Evolutionary conservation across 92 coral and sea anemone genomes (phyloP).

Genomic region (Palythoa heliodiscus): DNA sequence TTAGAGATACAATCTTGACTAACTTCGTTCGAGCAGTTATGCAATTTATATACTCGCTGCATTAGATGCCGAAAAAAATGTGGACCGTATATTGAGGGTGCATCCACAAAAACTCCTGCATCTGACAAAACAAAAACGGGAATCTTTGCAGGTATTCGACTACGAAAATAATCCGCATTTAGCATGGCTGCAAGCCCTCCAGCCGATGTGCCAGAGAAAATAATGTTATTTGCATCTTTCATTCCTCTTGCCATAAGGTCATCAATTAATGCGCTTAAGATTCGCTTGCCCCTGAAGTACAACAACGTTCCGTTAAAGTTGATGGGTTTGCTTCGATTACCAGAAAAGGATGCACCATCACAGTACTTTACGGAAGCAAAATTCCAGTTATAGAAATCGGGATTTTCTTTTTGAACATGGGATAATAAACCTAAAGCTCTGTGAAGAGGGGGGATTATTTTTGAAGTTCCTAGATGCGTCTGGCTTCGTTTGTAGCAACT

Average conservation of each 20-base stretch:
- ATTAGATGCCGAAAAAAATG: conserved; percentile 63
- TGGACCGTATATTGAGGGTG: conserved; percentile 53
- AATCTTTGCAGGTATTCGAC: conserved; percentile 58
- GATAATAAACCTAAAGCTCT: conserved; percentile 81
- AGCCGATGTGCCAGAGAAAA: conserved; percentile 95
- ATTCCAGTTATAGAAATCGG: conserved; percentile 91
- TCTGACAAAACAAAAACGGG: conserved; percentile 78
- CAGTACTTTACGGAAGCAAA: conserved; percentile 90
- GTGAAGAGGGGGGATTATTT: conserved; percentile 42
- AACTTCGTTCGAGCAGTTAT: conserved; percentile 77
- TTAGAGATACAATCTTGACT: conserved; percentile 60
- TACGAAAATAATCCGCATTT: conserved; percentile 83
- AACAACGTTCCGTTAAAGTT: conserved; percentile 60
- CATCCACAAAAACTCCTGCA: conserved; percentile 85
- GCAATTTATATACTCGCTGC: conserved; percentile 72
- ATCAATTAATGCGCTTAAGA: conserved; percentile 71
- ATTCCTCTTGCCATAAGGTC: conserved; percentile 70
- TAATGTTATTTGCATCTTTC: conserved; percentile 56
- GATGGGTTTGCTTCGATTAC: conserved; percentile 83
- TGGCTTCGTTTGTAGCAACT: conserved; percentile 77
- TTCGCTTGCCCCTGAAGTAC: conserved; percentile 86
- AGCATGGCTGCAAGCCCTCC: conserved; percentile 93
- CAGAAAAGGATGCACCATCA: conserved; percentile 94
- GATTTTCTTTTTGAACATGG: conserved; percentile 53
- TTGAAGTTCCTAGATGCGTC: conserved; percentile 73